Percentiles rank a stretch among this genome's conserved stretches.
Evolutionary conservation across 2,113 vertebrate species (phyloP).

Genomic region (Lophius piscatorius): DNA sequence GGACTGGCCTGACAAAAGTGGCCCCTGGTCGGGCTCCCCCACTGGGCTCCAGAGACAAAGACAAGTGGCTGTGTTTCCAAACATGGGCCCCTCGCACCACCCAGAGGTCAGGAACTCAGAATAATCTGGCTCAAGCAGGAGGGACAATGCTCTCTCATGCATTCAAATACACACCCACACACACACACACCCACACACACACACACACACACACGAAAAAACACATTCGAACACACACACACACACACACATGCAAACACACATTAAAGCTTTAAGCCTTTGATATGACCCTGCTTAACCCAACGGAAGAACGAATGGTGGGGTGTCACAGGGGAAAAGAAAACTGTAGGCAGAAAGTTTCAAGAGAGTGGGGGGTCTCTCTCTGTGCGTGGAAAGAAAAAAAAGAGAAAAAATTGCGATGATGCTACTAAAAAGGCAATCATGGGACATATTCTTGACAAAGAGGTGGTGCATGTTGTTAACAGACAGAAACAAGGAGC

Average conservation of each 20-base stretch:
- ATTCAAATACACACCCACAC: conserved; percentile 27
- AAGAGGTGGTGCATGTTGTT: conserved; percentile 1
- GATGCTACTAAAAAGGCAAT: conserved; percentile 37
- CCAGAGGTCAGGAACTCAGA: conserved; percentile 76
- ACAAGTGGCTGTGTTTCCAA: conserved; percentile 80
- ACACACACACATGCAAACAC: conserved; percentile 26
- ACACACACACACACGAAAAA: conserved; percentile 14
- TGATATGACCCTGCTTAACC: conserved; percentile 81
- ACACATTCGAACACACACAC: conserved; percentile 23
- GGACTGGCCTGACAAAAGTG: conserved; percentile 55
- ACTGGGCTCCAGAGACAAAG: conserved; percentile 76
- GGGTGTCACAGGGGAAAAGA: conserved; percentile 38
- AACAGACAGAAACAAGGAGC: conserved; percentile 22
- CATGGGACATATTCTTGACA: conserved; percentile 31
- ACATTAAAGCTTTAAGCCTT: conserved; percentile 63
- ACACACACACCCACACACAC: conserved; percentile 15
- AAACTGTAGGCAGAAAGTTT: conserved; percentile 35
- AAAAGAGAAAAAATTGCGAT: conserved; percentile 22
- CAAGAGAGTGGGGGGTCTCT: conserved; percentile 8
- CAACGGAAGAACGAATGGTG: conserved; percentile 32
- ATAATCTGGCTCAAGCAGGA: conserved; percentile 77
- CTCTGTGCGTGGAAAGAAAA: conserved; percentile 40
- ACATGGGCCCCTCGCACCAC: conserved; percentile 73
- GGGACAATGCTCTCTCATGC: conserved; percentile 46
- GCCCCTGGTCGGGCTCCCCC: conserved; percentile 59